These are phyloP conservation scores for Sycophaga agraensis DNA, from an alignment of 1,140 invertebrate genomes.

Conservation along the genomic window DNA sequence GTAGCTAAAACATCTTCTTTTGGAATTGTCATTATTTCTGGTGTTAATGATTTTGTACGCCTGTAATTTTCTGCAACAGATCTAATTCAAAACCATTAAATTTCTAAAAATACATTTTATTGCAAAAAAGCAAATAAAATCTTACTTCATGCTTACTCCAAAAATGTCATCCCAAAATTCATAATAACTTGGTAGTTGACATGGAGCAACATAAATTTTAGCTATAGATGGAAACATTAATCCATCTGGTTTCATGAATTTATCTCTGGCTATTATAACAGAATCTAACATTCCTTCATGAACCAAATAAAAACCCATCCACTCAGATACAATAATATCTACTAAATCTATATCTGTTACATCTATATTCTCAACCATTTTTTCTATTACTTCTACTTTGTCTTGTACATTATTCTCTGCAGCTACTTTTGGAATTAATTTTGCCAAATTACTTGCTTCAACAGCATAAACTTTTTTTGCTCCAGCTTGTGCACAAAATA, in stretches of 20 bases:
- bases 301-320: slow-evolving; percentile 99
- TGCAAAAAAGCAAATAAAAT: too few relatives aligned
- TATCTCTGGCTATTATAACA: slow-evolving; percentile 87
- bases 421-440: slow-evolving; percentile 80
- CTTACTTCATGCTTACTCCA: slow-evolving; percentile 90
- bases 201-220: slow-evolving; percentile 59
- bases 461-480: slow-evolving; percentile 89
- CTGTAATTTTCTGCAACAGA: slow-evolving; percentile 43
- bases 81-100: slow-evolving; percentile 31
- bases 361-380: slow-evolving; percentile 82
- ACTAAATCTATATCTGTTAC: slow-evolving; percentile 75
- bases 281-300: slow-evolving; percentile 98
- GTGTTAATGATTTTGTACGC: slow-evolving; percentile 41
- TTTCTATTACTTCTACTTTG: slow-evolving; percentile 68
- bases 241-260: slow-evolving; percentile 73
- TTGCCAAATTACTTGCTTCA: slow-evolving; percentile 85
- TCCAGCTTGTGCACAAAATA: slow-evolving; percentile 94
- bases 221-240: slow-evolving; percentile 62
- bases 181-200: slow-evolving; percentile 68
- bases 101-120: slow-evolving; percentile 18
- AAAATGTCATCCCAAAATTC: slow-evolving; percentile 93
- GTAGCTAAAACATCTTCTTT: slow-evolving; percentile 54
- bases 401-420: slow-evolving; percentile 68
- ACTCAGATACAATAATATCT: slow-evolving; percentile 96
- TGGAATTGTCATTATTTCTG: slow-evolving; percentile 46